Conservation (phyloP, 2,113 vertebrate species). For the Colossoma macropomum region DNA sequence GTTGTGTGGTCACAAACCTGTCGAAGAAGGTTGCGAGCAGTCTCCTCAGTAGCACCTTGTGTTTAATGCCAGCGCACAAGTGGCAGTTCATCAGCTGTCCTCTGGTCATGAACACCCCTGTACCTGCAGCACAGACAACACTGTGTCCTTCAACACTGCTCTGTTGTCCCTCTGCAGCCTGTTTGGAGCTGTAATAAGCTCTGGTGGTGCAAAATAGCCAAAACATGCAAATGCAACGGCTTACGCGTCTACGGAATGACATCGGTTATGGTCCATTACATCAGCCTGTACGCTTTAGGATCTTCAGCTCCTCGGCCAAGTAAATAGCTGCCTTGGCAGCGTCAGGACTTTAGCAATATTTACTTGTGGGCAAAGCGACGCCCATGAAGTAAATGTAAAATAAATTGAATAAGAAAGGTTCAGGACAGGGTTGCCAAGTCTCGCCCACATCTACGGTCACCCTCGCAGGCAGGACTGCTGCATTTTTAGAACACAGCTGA, state of each 20-base stretch:
- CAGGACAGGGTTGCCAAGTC: background rate
- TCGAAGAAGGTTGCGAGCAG: slow-evolving; percentile 98
- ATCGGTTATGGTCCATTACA: slow-evolving; percentile 18
- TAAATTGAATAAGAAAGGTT: background rate
- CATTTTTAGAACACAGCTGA: too few relatives aligned
- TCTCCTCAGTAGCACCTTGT: slow-evolving; percentile 94
- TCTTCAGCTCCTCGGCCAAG: background rate
- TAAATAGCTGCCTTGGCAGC: slow-evolving; percentile 11
- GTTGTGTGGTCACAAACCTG: slow-evolving; percentile 77
- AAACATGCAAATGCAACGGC: background rate
- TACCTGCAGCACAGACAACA: slow-evolving; percentile 71
- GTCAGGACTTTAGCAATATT: background rate
- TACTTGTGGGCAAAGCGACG: background rate
- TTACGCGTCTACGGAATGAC: background rate
- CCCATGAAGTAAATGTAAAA: background rate
- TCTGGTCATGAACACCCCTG: slow-evolving; percentile 95
- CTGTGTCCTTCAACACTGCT: slow-evolving; percentile 13
- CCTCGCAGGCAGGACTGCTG: too few relatives aligned
- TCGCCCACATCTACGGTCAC: background rate
- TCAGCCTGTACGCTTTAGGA: slow-evolving; percentile 1
- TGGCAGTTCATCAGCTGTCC: slow-evolving; percentile 99
- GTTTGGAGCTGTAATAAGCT: background rate
- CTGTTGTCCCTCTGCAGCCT: background rate
- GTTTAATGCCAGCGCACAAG: slow-evolving; percentile 95
- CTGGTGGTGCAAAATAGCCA: background rate